Base-by-base conservation (phyloP, 2,797 vertebrate species). In the Numenius phaeopus region DNA sequence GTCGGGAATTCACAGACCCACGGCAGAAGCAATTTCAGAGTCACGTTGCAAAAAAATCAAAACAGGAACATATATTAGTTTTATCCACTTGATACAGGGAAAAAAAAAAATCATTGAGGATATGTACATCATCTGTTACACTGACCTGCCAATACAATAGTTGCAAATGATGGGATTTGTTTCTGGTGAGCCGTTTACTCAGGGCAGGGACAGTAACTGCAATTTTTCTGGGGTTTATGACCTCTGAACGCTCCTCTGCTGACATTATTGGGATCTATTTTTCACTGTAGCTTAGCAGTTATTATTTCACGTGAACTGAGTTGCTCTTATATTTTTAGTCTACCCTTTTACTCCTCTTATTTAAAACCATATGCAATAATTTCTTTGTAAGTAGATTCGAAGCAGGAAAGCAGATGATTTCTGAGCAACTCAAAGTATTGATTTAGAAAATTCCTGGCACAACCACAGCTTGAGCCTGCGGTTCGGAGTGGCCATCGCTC, bases 321-420 rank as follows among this genome's bases (percentile, higher is more conserved):
- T 37, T 64, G 52, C 42, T 83, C 39, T 87, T 71, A 17, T 46
- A 81, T 71, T 90, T 84, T 87, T 64, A 78, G 58, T 80, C 71
- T 69, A 19, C 13, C 3, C 27, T 76, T 89, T 77, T 73, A 55
- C 23, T 86, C 23, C 16, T 77, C 59, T 80, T 83, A 9, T 86
- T 90, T 86, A 42, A 83, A 86, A 58, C 11, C 42, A 83, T 40
- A 29, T 49, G n/a, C 61, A 39, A 14, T 70, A 59, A 67, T 77
- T 90, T 69, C 62, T 81, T 87, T 93, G 72, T 83, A 90, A 96
- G 90, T 54, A 77, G 54, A 55, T 58, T 64, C 75, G 86, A 87
- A 92, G 58, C 44, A 85, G 70, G 47, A 73, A 90, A 85, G n/a
- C 32, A 46, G 64, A 72, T 80, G 47, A 85, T 91, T 94, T 94